A percentile compares a stretch with the other conserved stretches of the same genome.
phyloP scores from a whole-genome alignment of 2,113 vertebrate genomes.

The Heterotis niloticus region DNA sequence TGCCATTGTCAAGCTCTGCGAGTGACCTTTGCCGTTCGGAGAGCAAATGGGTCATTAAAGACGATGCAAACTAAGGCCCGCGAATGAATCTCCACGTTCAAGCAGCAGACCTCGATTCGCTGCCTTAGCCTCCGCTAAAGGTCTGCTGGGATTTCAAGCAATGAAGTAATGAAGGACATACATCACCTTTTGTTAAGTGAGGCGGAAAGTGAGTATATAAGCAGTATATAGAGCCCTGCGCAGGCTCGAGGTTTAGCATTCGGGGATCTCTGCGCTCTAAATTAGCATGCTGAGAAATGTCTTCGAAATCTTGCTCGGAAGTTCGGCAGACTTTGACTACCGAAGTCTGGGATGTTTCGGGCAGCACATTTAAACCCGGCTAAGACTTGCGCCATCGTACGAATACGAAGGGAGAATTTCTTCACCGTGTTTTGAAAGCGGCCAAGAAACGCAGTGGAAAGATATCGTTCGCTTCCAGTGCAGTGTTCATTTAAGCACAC shows the following conservation, averaged over 20 bases:
- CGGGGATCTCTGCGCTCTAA: slow-evolving; percentile 14
- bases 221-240: not conserved
- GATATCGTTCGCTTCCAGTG: no score
- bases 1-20: slow-evolving; percentile 61
- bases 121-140: slow-evolving; percentile 15
- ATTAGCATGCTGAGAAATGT: slow-evolving; percentile 2
- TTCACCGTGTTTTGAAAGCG: no score
- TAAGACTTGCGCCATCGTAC: not conserved
- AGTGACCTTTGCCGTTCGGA: slow-evolving; percentile 67
- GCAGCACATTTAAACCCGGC: not conserved
- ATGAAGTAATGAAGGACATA: slow-evolving; percentile 55
- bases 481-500: no score
- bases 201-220: slow-evolving; percentile 44
- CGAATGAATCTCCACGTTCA: slow-evolving; percentile 57
- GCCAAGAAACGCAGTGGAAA: no score
- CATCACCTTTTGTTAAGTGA: slow-evolving; percentile 60
- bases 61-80: slow-evolving; percentile 70
- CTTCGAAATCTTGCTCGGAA: not conserved
- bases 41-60: slow-evolving; percentile 67
- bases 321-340: not conserved
- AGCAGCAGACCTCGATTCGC: slow-evolving; percentile 51
- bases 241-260: not conserved
- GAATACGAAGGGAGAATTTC: no score
- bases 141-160: slow-evolving; percentile 61
- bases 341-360: not conserved